These are phyloP conservation scores for Hypomecis punctinalis DNA, from an alignment of 2,888 invertebrate species.

Conservation along the genomic window DNA sequence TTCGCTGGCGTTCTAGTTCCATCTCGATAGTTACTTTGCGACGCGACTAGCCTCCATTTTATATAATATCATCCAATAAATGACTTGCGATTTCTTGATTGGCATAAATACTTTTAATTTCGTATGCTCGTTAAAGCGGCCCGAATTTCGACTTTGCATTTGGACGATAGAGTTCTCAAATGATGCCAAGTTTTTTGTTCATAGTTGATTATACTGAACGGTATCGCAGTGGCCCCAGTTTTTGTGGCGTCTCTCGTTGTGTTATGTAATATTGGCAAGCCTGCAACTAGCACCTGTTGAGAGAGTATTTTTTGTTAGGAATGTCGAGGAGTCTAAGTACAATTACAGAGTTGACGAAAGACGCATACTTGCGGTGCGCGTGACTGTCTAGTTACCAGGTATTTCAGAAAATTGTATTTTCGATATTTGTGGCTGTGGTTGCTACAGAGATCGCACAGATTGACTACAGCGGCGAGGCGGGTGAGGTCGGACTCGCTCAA, in stretches of 20 bases:
- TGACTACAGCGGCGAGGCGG: constrained; percentile 55
- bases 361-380: constrained; percentile 37
- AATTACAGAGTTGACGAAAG: constrained; percentile 31
- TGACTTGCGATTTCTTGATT: constrained; percentile 32
- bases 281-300: constrained; percentile 29
- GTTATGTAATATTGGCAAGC: constrained; percentile 37
- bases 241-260: constrained; percentile 33
- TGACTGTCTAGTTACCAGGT: constrained; percentile 16
- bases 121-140: constrained; percentile 28
- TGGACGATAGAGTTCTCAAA: constrained; percentile 13
- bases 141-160: constrained; percentile 23
- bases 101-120: constrained; percentile 35
- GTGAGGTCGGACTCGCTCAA: constrained; percentile 55
- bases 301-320: constrained; percentile 37
- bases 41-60: constrained; percentile 17
- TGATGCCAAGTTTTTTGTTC: constrained; percentile 24
- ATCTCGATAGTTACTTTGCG: constrained; percentile 14
- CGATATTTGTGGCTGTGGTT: constrained; percentile 49
- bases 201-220: constrained; percentile 16
- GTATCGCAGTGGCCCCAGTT: constrained; percentile 27
- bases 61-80: constrained; percentile 31
- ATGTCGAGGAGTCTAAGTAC: constrained; percentile 33
- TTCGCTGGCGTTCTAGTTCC: constrained; percentile 38
- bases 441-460: constrained; percentile 48
- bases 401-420: constrained; percentile 26